Percentiles rank a stretch among this genome's conserved stretches.
Conservation (phyloP, 2,888 invertebrate genomes). For the Perithous albicinctus region DNA sequence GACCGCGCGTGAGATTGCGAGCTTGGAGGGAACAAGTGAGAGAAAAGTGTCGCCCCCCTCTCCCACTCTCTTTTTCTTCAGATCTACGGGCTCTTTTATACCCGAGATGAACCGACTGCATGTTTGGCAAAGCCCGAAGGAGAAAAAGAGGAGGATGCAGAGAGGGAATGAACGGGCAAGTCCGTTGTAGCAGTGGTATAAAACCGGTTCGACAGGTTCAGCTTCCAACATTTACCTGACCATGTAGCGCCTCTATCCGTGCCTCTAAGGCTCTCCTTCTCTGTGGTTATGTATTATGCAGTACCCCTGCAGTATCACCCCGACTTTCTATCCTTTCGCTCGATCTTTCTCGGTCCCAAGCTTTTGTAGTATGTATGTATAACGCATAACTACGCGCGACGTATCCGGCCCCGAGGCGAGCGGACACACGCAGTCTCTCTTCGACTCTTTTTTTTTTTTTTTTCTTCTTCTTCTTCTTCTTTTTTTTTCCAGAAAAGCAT, state of each 20-base stretch:
- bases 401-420: conserved; percentile 73
- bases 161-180: conserved; percentile 47
- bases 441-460: conserved; percentile 41
- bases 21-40: conserved; percentile 62
- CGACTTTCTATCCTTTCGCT: conserved; percentile 45
- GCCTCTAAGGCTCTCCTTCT: conserved; percentile 53
- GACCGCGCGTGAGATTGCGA: conserved; percentile 53
- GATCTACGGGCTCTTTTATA: conserved; percentile 3
- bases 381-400: conserved; percentile 80
- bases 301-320: conserved; percentile 47
- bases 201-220: conserved; percentile 84
- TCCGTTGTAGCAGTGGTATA: conserved; percentile 65
- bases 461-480: too few species aligned
- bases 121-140: conserved; percentile 51
- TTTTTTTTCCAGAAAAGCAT: conserved; percentile 12
- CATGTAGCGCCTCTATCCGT: conserved; percentile 80
- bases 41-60: conserved; percentile 27
- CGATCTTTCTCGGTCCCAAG: conserved; percentile 15
- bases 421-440: conserved; percentile 65
- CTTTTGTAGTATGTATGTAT: conserved; percentile 74
- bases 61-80: background rate
- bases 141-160: conserved; percentile 37
- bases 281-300: conserved; percentile 74
- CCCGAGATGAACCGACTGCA: conserved; percentile 50
- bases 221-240: conserved; percentile 80